These are phyloP conservation scores for Heliothis peltigera DNA, from an alignment of 2,888 invertebrate species.

Conservation along the genomic window DNA sequence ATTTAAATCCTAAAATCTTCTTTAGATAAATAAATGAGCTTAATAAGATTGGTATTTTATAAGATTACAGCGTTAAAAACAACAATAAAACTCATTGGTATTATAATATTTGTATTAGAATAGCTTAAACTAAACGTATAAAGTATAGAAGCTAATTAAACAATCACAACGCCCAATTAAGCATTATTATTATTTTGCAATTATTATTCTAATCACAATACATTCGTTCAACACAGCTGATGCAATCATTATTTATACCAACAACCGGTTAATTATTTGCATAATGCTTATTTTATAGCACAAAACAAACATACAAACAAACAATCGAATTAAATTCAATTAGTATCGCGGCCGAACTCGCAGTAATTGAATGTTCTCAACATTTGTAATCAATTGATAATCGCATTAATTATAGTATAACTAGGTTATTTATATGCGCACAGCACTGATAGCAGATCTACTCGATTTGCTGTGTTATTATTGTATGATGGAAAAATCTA, in stretches of 20 bases:
- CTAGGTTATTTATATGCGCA: constrained; percentile 57
- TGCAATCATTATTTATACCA: neutral
- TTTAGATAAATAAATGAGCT: too few relatives aligned
- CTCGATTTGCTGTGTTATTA: constrained; percentile 20
- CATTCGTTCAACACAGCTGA: neutral
- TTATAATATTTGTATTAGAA: too few relatives aligned
- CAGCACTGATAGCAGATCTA: constrained; percentile 35
- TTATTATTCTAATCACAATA: neutral
- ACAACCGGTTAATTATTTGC: constrained; percentile 3
- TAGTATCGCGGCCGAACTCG: constrained; percentile 38
- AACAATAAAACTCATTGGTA: too few relatives aligned
- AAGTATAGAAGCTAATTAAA: neutral
- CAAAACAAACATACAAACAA: constrained; percentile 40
- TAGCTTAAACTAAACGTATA: too few relatives aligned
- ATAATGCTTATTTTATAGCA: neutral
- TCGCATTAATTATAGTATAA: constrained; percentile 63
- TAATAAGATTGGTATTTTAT: too few relatives aligned
- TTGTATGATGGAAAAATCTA: constrained; percentile 13
- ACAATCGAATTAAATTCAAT: constrained; percentile 42
- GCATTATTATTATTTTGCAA: neutral
- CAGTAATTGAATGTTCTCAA: constrained; percentile 59
- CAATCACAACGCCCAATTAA: neutral
- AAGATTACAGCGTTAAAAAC: too few relatives aligned
- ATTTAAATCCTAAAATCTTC: too few relatives aligned
- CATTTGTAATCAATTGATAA: constrained; percentile 66